Base-by-base conservation (phyloP, 1,140 invertebrate species). In the Popillia japonica region DNA sequence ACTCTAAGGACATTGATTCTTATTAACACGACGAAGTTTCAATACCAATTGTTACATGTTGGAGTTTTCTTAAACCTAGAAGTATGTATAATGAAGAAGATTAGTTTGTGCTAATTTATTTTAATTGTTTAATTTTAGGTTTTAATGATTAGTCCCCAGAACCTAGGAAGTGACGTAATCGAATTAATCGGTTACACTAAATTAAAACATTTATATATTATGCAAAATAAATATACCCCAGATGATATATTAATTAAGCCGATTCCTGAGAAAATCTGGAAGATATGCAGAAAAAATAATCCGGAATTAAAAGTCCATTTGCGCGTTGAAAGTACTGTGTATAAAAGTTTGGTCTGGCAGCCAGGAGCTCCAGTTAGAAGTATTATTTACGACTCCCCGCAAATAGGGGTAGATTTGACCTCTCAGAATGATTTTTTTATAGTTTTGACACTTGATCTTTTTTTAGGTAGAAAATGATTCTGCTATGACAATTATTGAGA, bases 61-160 rank as follows among this genome's bases (percentile, higher is more conserved):
- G 94, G 93, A 0, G 90, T 94, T 22, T 96, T 96, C 84, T 82
- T 94, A 20, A 94, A 95, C 86, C 88, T 94, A 79, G 87, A 90
- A 83, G 92, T 92, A 84, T 87, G 84, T 84, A 76, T 78, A 76
- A 72, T 22, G 17, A 55, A 55, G 17, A 55, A 4, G 2, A 23
- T 34, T 40, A 44, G 48, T 61, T 82, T 68, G 68, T 82, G 6
- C 74, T 77, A 48, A 10, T 48, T 68, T 27, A 10, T 27, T 68
- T 68, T 2, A 68, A 68, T 23, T 68, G 27, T 8, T 17, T 17
- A 22, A 80, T 86, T 89, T n/a, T 82, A 93, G 89, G 90, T 90
- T 72, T 85, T 96, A 44, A 89, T 91, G 2, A 91, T 96, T 20
- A 94, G 94, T 83, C 94, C 95, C 0, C 94, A 96, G 87, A 96